Evolutionary conservation across 1,140 invertebrate species (phyloP), one percentile per base, ranked within the genome.

Genomic region (Pseudomyrmex flavicornis): DNA sequence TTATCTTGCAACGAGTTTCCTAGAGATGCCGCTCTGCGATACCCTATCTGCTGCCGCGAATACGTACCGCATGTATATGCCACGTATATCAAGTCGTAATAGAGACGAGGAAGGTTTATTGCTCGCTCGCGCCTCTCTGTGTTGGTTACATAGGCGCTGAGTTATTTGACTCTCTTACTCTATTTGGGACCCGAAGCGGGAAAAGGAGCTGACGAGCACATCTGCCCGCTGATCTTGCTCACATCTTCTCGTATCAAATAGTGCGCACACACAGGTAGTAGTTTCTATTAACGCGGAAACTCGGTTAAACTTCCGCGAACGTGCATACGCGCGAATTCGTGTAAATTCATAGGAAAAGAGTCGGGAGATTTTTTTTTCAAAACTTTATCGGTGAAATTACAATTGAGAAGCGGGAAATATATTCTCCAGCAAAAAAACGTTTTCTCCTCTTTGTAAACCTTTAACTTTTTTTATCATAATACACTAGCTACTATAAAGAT

Each of bases 21-120:
- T 80, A 44, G 66, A 80, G 76, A 80, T 80, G 66, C 54, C 54
- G 66, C 54, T 72, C 35, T 54, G 46, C 54, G 76, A 80, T 80
- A 80, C 10, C 26, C 44, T 80, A 80, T 80, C 76, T 80, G 44
- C 65, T 72, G 61, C 66, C 44, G 56, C 54, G 76, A 80, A 70
- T 72, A 72, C 66, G 13, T 70, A 59, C 66, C 44, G 46, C 76
- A 35, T 72, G 66, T 72, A 13, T 35, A 50, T 56, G 54, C 15
- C 22, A 20, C 12, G 44, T 59, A 72, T 72, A 72, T 80, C 76
- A 80, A 80, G 76, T 80, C 69, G 76, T 61, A 72, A 80, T 72
- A 80, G 76, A 80, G 66, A 80, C 76, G 76, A 80, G 66, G 35
- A 70, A 70, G 66, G 76, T 80, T 80, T 80, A 80, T 54, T 70